Base-by-base conservation (phyloP, 2,113 vertebrate species). In the Atlantisia rogersi region DNA sequence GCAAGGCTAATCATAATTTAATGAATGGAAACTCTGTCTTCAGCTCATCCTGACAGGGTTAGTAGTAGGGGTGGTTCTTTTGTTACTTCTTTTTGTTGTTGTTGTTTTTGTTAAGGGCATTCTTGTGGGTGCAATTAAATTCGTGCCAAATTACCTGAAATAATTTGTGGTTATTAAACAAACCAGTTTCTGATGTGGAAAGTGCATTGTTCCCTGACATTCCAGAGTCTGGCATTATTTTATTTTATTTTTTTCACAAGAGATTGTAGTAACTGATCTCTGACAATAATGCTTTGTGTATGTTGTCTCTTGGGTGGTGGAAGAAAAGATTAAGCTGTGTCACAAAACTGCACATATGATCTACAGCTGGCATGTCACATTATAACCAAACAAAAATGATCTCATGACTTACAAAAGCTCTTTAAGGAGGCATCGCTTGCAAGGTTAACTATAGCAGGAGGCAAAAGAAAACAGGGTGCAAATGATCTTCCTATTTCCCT, bases 161-260 rank as follows among this genome's bases (percentile, higher is more conserved):
- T 97, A 97, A 97, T 97, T 95, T 93, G 95, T 93, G 92, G 93
- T 94, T 97, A 94, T 96, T 95, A 96, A 96, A 96, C 70, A 95
- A 94, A 86, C 39, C 42, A 62, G 64, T 50, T 69, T 97, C 74
- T 97, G 76, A 90, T 94, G 91, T 94, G 88, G 92, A 95, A 97
- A 97, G 70, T 62, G 17, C 56, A 94, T 93, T 92, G 88, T 94
- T 94, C 77, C 48, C 79, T 69, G 52, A 80, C 67, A 94, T 96
- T 94, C 89, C 18, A 4, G 56, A 94, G 60, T 53, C 80, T 90
- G 91, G 46, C 11, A 4, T 40, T 13, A 53, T 8, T 24, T 35
- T 60, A 32, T 60, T 31, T 26, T n/a, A 58, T 29, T 40, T 62
- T 53, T 42, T 20, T 2, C 35, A 56, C 11, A 46, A 65, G 63